These are phyloP conservation scores for Leptothorax acervorum DNA, from an alignment of 2,888 invertebrate genomes.

Conservation along the genomic window DNA sequence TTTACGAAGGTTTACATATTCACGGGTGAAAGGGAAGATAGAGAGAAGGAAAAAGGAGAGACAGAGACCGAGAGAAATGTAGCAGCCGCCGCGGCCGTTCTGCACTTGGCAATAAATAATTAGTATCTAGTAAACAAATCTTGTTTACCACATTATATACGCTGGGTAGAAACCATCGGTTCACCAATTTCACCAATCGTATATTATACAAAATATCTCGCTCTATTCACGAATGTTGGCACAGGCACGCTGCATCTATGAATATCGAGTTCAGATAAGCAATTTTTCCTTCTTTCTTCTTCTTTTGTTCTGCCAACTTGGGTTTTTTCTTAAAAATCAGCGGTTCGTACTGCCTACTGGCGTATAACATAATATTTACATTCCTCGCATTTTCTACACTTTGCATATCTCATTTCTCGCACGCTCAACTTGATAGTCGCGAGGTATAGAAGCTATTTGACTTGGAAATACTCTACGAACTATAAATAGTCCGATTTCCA, in stretches of 20 bases:
- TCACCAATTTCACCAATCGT: neutral
- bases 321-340: neutral
- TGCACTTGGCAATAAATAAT: constrained; percentile 36
- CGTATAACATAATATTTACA: constrained; percentile 25
- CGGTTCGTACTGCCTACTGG: neutral
- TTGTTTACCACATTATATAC: constrained; percentile 15
- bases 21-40: neutral
- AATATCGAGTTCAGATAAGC: neutral
- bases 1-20: neutral
- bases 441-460: constrained; percentile 16
- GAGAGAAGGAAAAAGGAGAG: neutral
- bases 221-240: constrained; percentile 3
- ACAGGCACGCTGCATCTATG: neutral
- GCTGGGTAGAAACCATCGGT: neutral
- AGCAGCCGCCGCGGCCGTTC: neutral
- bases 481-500: constrained; percentile 42
- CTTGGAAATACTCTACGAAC: constrained; percentile 42
- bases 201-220: neutral
- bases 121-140: neutral
- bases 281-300: neutral
- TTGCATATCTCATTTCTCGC: constrained; percentile 40
- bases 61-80: neutral
- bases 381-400: constrained; percentile 36
- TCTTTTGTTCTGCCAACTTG: neutral
- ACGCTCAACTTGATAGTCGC: constrained; percentile 35